phyloP scores from a whole-genome alignment of 2,797 vertebrate species.

The Oryzias dopingdopingensis region DNA sequence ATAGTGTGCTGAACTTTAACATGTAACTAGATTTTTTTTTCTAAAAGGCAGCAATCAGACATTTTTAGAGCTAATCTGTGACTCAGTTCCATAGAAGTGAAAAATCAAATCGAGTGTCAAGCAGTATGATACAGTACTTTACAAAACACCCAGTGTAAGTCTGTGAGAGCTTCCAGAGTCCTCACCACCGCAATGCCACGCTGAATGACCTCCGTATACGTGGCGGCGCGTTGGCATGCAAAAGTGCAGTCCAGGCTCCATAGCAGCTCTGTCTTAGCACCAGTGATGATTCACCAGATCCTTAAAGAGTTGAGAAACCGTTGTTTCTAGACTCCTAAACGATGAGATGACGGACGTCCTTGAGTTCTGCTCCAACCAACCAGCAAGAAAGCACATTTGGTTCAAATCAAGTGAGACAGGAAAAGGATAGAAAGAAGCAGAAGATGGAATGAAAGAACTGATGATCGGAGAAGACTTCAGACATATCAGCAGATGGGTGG shows the following conservation, averaged over 20 bases:
- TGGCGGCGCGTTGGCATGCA: conserved; percentile 14
- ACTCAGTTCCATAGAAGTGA: too few relatives aligned
- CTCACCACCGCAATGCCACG: conserved; percentile 34
- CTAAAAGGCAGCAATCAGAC: too few relatives aligned
- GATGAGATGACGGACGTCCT: conserved; percentile 13
- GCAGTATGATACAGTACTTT: conserved; percentile 42
- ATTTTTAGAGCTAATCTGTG: too few relatives aligned
- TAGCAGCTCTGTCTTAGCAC: conserved; percentile 29
- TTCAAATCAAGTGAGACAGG: conserved; percentile 22
- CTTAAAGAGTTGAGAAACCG: background rate
- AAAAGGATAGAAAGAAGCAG: conserved; percentile 24
- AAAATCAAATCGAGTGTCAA: too few relatives aligned
- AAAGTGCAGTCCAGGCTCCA: conserved; percentile 23
- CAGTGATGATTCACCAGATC: conserved; percentile 10
- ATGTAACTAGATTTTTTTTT: conserved; percentile 1
- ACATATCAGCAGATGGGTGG: conserved; percentile 5
- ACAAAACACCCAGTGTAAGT: conserved; percentile 35
- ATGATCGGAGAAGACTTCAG: conserved; percentile 30
- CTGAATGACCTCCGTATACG: conserved; percentile 12
- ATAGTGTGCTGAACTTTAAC: conserved; percentile 8
- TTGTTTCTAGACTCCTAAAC: conserved; percentile 4
- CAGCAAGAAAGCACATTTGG: conserved; percentile 36
- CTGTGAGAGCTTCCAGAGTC: conserved; percentile 35
- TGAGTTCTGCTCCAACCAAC: conserved; percentile 24
- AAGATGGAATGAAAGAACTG: conserved; percentile 10